Base-by-base conservation (phyloP, 2,113 vertebrate species). In the Archilochus colubris region DNA sequence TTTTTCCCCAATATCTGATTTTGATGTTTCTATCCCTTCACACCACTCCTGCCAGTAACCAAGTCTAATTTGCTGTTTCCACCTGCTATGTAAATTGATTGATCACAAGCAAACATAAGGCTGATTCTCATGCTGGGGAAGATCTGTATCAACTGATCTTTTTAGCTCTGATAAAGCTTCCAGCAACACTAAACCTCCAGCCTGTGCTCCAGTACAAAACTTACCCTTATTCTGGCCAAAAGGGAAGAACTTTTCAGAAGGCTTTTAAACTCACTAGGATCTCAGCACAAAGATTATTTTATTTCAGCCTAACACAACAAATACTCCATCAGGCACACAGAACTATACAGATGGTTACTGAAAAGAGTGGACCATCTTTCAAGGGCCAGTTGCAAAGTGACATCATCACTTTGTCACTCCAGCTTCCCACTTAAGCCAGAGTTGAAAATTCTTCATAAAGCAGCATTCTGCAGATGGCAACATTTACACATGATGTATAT, bases 381-480 rank as follows among this genome's bases (percentile, higher is more conserved):
- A 95, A 93, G 80, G 88, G 86, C 93, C 96, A 94, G 95, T 95
- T 93, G 93, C 58, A 55, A 62, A 97, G 80, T 95, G 96, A 96
- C 96, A 95, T 88, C 62, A 81, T 78, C 94, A 79, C 82, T 97
- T 95, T 95, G 91, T 97, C 94, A 95, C 88, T 90, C 80, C 88
- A 86, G 80, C 66, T 75, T 94, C 86, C 86, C 92, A 92, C 88
- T 88, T 88, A 38, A 72, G 25, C 62, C 73, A 64, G 73, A 91
- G 64, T 54, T 66, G 40, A 64, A 95, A 88, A 62, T 84, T 75
- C 88, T 88, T 90, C 36, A 61, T 30, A 33, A 90, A 94, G 88
- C 15, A 88, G 66, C 61, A 15, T 64, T 94, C 88, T 66, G 90
- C 95, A 96, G 94, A 95, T 93, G 95, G 93, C 86, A 88, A 93